phyloP scores from a whole-genome alignment of 1,140 invertebrate species.

The Drosophila bipectinata region DNA sequence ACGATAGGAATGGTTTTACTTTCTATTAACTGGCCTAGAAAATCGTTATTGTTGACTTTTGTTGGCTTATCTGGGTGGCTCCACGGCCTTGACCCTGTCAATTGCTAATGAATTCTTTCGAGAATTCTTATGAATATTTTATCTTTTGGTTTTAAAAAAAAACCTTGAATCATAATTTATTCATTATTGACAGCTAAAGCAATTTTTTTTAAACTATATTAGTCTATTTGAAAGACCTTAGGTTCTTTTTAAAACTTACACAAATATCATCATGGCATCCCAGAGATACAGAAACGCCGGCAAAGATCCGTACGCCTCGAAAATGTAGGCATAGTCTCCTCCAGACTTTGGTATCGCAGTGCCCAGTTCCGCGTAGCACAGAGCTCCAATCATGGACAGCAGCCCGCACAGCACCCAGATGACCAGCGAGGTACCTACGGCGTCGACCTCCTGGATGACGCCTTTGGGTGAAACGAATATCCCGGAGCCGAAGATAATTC shows the following conservation, averaged over 20 bases:
- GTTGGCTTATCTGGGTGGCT: neutral
- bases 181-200: no score
- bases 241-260: constrained; percentile 85
- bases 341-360: constrained; percentile 92
- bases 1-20: constrained; percentile 35
- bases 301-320: constrained; percentile 95
- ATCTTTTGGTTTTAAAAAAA: neutral
- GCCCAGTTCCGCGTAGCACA: constrained; percentile 98
- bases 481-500: constrained; percentile 95
- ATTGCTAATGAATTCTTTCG: neutral
- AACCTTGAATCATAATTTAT: no score
- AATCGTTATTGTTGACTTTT: no score
- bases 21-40: constrained; percentile 4
- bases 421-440: constrained; percentile 93
- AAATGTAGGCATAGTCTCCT: constrained; percentile 97
- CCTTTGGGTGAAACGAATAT: constrained; percentile 99
- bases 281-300: constrained; percentile 97
- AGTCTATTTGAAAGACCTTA: no score
- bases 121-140: no score
- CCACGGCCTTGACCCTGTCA: neutral
- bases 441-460: constrained; percentile 94
- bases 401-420: constrained; percentile 95
- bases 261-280: constrained; percentile 93
- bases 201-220: no score
- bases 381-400: constrained; percentile 93